Percentiles rank a stretch among this genome's conserved stretches.
These are phyloP conservation scores for Colletes gigas DNA, from an alignment of 1,140 invertebrate species.

Conservation along the genomic window DNA sequence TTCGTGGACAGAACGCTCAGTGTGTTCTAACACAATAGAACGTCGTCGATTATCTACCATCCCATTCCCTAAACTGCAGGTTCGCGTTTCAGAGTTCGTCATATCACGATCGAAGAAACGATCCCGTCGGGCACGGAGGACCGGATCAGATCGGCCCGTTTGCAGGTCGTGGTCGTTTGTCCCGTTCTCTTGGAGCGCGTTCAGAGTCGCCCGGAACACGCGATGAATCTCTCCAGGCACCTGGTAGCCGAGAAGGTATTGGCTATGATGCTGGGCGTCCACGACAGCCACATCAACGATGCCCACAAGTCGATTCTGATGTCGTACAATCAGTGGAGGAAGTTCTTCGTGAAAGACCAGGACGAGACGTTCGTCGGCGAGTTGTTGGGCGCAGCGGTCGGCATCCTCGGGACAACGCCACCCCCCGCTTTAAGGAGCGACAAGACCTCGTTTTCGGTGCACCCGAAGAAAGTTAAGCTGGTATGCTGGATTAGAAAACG, in stretches of 20 bases:
- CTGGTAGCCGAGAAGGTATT: slow-evolving; percentile 87
- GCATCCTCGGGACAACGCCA: slow-evolving; percentile 85
- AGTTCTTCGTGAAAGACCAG: slow-evolving; percentile 88
- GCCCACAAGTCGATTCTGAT: slow-evolving; percentile 85
- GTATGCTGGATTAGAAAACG: slow-evolving; percentile 77
- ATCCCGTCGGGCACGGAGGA: slow-evolving; percentile 82
- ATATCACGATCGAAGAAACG: slow-evolving; percentile 87
- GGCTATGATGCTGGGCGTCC: slow-evolving; percentile 89
- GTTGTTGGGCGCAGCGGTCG: slow-evolving; percentile 88
- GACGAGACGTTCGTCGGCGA: slow-evolving; percentile 91
- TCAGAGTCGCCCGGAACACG: slow-evolving; percentile 81
- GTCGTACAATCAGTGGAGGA: slow-evolving; percentile 88
- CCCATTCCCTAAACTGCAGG: background rate
- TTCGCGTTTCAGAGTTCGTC: slow-evolving; percentile 83
- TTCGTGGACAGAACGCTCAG: too few relatives aligned
- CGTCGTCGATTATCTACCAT: too few relatives aligned
- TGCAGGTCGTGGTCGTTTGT: slow-evolving; percentile 90
- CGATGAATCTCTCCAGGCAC: slow-evolving; percentile 83
- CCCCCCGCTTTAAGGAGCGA: slow-evolving; percentile 81
- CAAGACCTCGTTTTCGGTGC: slow-evolving; percentile 87
- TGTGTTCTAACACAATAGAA: too few relatives aligned
- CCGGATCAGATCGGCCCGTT: slow-evolving; percentile 84
- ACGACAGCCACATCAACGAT: slow-evolving; percentile 84
- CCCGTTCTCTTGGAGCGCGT: slow-evolving; percentile 86
- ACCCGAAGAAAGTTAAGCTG: slow-evolving; percentile 90